Base-by-base conservation (phyloP, 2,113 vertebrate species). In the Coregonus clupeaformis region DNA sequence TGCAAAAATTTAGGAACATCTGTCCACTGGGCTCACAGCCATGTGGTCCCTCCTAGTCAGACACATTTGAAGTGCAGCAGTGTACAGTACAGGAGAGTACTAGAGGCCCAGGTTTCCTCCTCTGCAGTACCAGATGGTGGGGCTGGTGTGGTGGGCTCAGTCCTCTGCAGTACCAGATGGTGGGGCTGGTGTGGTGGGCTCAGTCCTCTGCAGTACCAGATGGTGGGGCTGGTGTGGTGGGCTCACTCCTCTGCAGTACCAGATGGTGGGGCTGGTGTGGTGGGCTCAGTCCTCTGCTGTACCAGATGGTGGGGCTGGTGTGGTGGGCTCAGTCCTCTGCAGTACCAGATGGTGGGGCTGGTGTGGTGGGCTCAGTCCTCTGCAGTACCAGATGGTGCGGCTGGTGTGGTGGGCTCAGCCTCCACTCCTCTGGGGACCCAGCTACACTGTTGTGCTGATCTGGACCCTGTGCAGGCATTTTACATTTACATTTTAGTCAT, bases 121-220 rank as follows among this genome's bases (percentile, higher is more conserved):
- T 16, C 66, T 68, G 78, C 52, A 71, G 66, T 42, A 67, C 73
- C 82, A 84, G 82, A 80, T 84, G 82, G 78, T 30, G 63, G 6
- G 49, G 22, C 11, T 65, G 24, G 63, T 45, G 67, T 29, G 32
- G 70, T 64, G 68, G 32, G 32, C 30, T 68, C n/a, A n/a, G n/a
- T 68, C 78, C n/a, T 16, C 66, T 68, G 78, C 52, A 71, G 66
- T 42, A 67, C 73, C 82, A 84, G 82, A 80, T 84, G 82, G 78
- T 30, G 63, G 6, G 49, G 22, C 11, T 65, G 24, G 63, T 45
- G 67, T 29, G 32, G n/a, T n/a, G n/a, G n/a, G n/a, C n/a, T n/a
- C n/a, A n/a, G n/a, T 68, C 78, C n/a, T 16, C 66, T 68, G 78
- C 52, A 71, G 66, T 42, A 67, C 73, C 82, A 84, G 82, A 80